phyloP scores from a whole-genome alignment of 2,888 invertebrate species.

The Pyrrhia umbra region DNA sequence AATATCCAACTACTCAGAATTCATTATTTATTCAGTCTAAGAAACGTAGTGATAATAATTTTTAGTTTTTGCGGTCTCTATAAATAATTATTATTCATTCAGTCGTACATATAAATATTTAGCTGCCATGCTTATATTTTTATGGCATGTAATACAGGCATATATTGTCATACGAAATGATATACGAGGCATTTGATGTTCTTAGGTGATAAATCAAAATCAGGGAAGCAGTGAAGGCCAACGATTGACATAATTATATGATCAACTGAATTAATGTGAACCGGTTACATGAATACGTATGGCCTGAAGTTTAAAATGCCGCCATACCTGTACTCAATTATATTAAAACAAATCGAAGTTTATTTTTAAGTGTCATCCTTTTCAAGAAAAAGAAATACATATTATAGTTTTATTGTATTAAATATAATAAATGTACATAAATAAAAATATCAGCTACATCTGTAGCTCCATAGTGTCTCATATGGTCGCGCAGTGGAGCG shows the following conservation, averaged over 20 bases:
- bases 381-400: background rate
- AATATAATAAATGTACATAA: background rate
- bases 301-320: background rate
- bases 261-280: slow-evolving; percentile 22
- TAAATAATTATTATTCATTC: background rate
- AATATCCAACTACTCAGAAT: background rate
- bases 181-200: slow-evolving; percentile 37
- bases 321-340: background rate
- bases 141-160: slow-evolving; percentile 1
- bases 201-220: slow-evolving; percentile 42
- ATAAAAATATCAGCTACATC: background rate
- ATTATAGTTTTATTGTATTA: background rate
- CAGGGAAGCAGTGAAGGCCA: slow-evolving; percentile 42
- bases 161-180: slow-evolving; percentile 26
- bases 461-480: slow-evolving; percentile 17
- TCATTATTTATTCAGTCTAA: too few relatives aligned
- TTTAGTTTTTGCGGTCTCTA: background rate
- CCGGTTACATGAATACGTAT: slow-evolving; percentile 7
- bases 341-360: too few relatives aligned
- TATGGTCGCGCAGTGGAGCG: slow-evolving; percentile 21
- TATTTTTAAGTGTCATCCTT: too few relatives aligned
- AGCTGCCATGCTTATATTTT: too few relatives aligned
- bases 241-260: slow-evolving; percentile 27
- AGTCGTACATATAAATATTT: too few relatives aligned
- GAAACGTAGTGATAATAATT: background rate